Percentiles rank a stretch among this genome's conserved stretches.
phyloP scores from a whole-genome alignment of 2,113 vertebrate genomes.

The Anser cygnoides region DNA sequence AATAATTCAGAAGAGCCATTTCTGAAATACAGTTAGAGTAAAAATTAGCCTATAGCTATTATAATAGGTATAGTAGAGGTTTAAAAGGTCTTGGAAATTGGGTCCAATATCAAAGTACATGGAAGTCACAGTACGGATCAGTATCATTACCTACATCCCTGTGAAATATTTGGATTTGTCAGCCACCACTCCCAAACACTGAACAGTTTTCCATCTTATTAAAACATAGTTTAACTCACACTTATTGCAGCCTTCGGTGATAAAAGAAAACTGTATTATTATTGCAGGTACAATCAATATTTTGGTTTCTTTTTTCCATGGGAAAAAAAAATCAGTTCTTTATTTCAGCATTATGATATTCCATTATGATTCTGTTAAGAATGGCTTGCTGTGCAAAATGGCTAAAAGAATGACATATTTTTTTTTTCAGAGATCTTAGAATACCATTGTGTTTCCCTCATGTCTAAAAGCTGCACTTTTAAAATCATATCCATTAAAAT shows the following conservation, averaged over 20 bases:
- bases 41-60: background rate
- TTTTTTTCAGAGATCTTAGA: background rate
- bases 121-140: background rate
- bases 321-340: background rate
- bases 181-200: background rate
- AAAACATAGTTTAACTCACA: background rate
- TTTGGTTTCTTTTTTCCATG: background rate
- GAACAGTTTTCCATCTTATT: background rate
- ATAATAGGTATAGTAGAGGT: background rate
- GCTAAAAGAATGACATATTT: background rate
- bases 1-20: background rate
- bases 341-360: background rate
- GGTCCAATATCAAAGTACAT: background rate
- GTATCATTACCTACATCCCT: background rate
- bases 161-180: background rate
- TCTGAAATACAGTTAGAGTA: background rate
- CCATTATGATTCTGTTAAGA: background rate
- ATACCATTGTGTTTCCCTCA: background rate
- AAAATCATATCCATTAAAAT: background rate
- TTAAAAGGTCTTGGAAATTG: background rate
- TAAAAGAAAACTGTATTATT: background rate
- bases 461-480: background rate
- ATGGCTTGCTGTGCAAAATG: background rate
- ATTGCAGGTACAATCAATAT: too few species aligned
- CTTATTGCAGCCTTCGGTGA: background rate